phyloP scores from a whole-genome alignment of 1,140 invertebrate genomes.

The Leptinotarsa defecta region DNA sequence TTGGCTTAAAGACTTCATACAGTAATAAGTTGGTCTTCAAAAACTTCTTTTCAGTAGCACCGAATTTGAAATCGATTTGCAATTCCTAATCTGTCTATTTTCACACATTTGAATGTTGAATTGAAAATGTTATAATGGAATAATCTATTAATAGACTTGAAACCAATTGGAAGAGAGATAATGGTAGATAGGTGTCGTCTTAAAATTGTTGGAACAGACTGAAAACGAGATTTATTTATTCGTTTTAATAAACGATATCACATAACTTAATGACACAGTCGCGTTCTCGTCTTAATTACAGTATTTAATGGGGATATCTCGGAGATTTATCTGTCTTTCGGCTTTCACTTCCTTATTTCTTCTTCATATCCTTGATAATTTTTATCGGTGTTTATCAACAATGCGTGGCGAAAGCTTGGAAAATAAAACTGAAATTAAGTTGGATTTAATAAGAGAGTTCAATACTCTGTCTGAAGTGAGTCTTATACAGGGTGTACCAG shows the following conservation, averaged over 20 bases:
- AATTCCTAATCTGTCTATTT: no score
- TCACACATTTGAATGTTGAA: no score
- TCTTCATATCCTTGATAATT: neutral
- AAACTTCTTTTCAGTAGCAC: no score
- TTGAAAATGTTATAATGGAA: neutral
- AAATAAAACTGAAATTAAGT: no score
- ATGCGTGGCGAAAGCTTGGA: no score
- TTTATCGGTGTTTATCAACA: no score
- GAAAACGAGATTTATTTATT: neutral
- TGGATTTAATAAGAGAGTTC: no score
- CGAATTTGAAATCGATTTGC: no score
- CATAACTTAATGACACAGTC: neutral
- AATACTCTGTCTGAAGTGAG: no score
- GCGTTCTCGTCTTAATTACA: neutral
- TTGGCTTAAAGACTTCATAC: no score
- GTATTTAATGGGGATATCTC: neutral
- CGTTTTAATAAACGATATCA: neutral
- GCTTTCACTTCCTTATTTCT: conserved; percentile 3
- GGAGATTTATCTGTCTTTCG: neutral
- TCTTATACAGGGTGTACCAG: no score
- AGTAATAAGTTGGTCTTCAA: no score
- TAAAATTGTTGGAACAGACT: neutral
- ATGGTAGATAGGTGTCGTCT: neutral
- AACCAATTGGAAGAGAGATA: neutral
- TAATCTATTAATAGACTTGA: neutral